A percentile compares a stretch with the other conserved stretches of the same genome.
Conservation (phyloP, 2,888 invertebrate species). For the Acanthacorydalis orientalis region DNA sequence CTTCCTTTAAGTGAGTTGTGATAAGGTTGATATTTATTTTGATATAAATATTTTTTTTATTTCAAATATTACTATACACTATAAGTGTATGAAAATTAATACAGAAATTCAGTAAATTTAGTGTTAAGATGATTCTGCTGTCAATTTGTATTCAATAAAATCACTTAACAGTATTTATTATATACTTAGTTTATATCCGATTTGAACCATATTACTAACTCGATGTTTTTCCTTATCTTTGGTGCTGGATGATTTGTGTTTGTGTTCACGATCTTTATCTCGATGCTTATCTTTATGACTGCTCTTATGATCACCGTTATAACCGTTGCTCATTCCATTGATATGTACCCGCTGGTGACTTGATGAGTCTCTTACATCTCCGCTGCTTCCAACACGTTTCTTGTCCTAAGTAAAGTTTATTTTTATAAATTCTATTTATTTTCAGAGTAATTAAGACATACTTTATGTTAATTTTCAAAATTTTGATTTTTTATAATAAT, state of each 20-base stretch:
- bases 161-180: no score
- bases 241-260: conserved; percentile 23
- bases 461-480: background rate
- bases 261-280: conserved; percentile 24
- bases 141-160: background rate
- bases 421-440: no score
- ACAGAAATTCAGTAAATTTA: no score
- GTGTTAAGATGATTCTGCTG: no score
- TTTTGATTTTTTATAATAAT: background rate
- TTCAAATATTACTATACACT: no score
- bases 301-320: conserved; percentile 31
- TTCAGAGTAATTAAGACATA: no score
- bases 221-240: conserved; percentile 35
- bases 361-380: conserved; percentile 9
- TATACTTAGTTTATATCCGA: no score
- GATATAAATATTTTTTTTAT: no score
- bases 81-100: no score
- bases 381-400: conserved; percentile 8
- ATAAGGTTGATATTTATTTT: no score
- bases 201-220: background rate
- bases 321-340: conserved; percentile 71
- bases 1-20: no score
- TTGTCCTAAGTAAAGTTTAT: background rate
- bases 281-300: conserved; percentile 49
- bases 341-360: conserved; percentile 27